These are phyloP conservation scores for Epizoanthus illoricatus DNA, from an alignment of 92 coral and sea anemone genomes.

Conservation along the genomic window DNA sequence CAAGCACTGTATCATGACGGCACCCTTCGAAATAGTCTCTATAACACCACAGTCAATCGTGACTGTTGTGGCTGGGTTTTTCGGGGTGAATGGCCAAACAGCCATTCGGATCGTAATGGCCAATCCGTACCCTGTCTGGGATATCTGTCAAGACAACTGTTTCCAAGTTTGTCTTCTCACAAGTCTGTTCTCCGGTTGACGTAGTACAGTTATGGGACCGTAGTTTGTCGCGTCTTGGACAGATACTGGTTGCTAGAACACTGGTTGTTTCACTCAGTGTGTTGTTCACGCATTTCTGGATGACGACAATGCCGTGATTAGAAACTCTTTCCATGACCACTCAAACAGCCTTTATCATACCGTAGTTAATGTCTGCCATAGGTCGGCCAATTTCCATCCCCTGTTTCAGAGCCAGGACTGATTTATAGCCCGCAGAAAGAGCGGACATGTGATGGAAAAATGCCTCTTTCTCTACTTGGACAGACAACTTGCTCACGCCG, in stretches of 20 bases:
- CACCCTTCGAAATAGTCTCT: too few relatives aligned
- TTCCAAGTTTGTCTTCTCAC: background rate
- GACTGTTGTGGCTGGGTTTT: too few relatives aligned
- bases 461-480: constrained; percentile 96
- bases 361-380: constrained; percentile 58
- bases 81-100: too few relatives aligned
- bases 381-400: constrained; percentile 78
- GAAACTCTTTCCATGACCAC: background rate
- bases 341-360: constrained; percentile 76
- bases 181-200: background rate
- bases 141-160: too few relatives aligned
- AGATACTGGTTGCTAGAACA: background rate
- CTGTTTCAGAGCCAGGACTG: constrained; percentile 88
- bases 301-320: too few relatives aligned
- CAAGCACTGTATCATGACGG: too few relatives aligned
- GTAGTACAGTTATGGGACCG: background rate
- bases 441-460: constrained; percentile 98
- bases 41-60: too few relatives aligned
- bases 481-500: constrained; percentile 75
- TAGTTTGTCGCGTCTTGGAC: background rate
- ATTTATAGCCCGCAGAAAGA: constrained; percentile 95
- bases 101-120: too few relatives aligned
- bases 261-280: background rate
- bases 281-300: background rate
- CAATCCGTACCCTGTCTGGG: too few relatives aligned